Base-by-base conservation (phyloP, 1,140 invertebrate species). In the Lanistes nyassanus region DNA sequence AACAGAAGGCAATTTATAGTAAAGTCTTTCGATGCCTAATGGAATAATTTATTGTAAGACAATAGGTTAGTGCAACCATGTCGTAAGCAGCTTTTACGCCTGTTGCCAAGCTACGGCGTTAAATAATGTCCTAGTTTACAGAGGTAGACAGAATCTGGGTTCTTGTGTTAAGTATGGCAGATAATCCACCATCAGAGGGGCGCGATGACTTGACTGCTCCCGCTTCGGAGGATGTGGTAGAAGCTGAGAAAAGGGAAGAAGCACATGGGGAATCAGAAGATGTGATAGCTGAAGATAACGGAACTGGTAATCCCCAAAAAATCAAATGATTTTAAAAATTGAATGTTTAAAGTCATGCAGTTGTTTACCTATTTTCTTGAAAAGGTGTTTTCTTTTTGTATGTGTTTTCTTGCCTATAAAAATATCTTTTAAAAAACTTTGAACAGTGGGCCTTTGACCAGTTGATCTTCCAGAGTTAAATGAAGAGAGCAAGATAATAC, bases 221-320 rank as follows among this genome's bases (percentile, higher is more conserved):
- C 16, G 53, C n/a, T 16, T n/a, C 16, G n/a, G n/a, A 16, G n/a
- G n/a, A 16, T 55, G 53, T 56, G 23, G 56, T 16, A 23, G 74
- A 76, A 37, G 65, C 7, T 16, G 53, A 68, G 16, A 37, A 5
- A 29, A 55, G 56, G 29, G 64, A 55, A 4, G 42, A 42, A 64
- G 60, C 64, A 76, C 21, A 76, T 29, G 66, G 23, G 36, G 55
- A 65, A n/a, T 55, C 26, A 56, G 74, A 75, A 75, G 62, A 19
- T 23, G 47, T 23, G 6, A 55, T 62, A 51, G 26, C 3, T 67
- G 64, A 29, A 56, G 65, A 29, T 31, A n/a, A 60, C 42, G 55
- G 19, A 23, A 39, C 53, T 37, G 53, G 60, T 47, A 68, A 37
- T 23, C 34, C 21, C 42, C 23, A 69, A 67, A 23, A 9, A 23